A percentile compares a stretch with the other conserved stretches of the same genome.
phyloP scores from a whole-genome alignment of 2,113 vertebrate genomes.

The Daphoenositta chrysoptera region DNA sequence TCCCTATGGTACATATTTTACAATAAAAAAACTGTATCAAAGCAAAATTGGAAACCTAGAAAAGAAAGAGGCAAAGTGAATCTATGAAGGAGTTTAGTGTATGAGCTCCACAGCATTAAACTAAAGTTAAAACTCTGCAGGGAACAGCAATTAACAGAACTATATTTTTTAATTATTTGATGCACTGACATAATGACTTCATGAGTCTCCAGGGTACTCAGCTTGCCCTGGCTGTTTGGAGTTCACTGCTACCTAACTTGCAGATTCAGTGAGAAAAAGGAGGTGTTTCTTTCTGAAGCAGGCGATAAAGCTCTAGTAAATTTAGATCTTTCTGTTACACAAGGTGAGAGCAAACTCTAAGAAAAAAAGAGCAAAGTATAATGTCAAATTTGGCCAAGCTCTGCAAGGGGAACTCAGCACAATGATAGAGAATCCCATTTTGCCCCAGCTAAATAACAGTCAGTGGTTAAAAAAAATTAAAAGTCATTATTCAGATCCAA shows the following conservation, averaged over 20 bases:
- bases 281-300: not conserved
- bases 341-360: not conserved
- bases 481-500: not conserved
- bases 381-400: not conserved
- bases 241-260: not conserved
- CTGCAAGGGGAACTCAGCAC: not conserved
- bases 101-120: not conserved
- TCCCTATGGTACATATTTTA: not conserved
- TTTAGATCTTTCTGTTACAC: not conserved
- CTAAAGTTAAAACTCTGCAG: not conserved
- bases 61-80: not conserved
- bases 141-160: not conserved
- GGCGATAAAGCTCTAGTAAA: not conserved
- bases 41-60: not conserved
- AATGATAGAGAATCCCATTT: not conserved
- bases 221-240: not conserved
- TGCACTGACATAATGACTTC: not conserved
- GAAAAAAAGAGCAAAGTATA: not conserved
- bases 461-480: not conserved
- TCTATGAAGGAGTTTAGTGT: not conserved
- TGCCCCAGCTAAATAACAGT: not conserved
- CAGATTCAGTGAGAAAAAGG: constrained; percentile 6
- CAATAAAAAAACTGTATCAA: not conserved
- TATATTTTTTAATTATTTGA: constrained; percentile 11
- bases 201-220: not conserved